Percentiles rank a stretch among this genome's conserved stretches.
Conservation (phyloP, 1,140 invertebrate genomes). For the Pollicipes pollicipes region DNA sequence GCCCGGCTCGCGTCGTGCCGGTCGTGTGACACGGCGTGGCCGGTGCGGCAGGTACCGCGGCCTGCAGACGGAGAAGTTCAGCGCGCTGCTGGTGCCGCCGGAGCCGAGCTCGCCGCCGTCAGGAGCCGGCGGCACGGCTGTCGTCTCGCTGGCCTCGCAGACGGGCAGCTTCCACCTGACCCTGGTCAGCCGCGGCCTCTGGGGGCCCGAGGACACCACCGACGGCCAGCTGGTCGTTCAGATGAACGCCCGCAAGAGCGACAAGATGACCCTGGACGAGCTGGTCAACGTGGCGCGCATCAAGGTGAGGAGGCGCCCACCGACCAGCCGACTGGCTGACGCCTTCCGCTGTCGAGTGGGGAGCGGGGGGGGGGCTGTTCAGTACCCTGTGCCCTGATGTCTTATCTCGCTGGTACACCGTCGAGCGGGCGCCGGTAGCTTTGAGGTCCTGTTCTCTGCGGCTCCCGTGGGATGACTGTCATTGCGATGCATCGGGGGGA, state of each 20-base stretch:
- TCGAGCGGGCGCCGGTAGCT: too few species aligned
- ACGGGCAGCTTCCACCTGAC: constrained; percentile 61
- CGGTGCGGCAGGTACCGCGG: constrained; percentile 33
- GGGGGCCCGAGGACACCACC: constrained; percentile 39
- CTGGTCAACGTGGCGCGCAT: neutral
- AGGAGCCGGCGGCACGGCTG: constrained; percentile 48
- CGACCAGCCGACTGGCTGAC: too few species aligned
- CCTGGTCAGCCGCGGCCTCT: constrained; percentile 62
- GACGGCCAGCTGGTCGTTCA: constrained; percentile 48
- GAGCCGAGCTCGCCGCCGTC: neutral
- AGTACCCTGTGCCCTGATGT: too few species aligned
- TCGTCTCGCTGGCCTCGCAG: constrained; percentile 55
- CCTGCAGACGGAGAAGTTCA: constrained; percentile 58
- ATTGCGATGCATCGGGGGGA: too few species aligned
- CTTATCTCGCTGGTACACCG: too few species aligned
- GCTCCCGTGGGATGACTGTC: too few species aligned
- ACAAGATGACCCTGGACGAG: neutral
- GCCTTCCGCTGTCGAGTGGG: too few species aligned
- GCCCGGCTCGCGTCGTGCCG: too few species aligned
- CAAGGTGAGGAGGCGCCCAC: too few species aligned
- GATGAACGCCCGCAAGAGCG: constrained; percentile 29
- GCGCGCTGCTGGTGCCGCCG: constrained; percentile 52
- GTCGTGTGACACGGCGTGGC: too few species aligned
- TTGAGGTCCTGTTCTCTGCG: too few species aligned
- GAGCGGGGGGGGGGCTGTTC: too few species aligned